phyloP scores from a whole-genome alignment of 1,140 invertebrate species.

The Trachelipus rathkii region DNA sequence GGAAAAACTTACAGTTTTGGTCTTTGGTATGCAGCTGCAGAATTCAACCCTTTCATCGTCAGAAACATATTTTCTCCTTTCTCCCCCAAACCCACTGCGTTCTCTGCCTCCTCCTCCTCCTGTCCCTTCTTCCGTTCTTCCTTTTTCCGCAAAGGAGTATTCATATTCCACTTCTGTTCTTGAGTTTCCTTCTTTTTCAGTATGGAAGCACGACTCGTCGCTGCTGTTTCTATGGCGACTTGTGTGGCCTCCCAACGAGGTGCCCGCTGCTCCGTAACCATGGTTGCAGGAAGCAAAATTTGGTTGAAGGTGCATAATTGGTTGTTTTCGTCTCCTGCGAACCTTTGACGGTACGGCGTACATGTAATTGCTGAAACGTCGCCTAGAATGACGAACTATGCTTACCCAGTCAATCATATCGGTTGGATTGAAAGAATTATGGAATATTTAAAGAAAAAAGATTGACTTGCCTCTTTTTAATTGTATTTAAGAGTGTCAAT shows the following conservation, averaged over 20 bases:
- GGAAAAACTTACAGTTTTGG: neutral
- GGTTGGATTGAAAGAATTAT: slow-evolving; percentile 6
- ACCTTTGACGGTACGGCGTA: slow-evolving; percentile 60
- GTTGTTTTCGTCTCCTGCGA: slow-evolving; percentile 55
- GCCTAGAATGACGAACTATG: slow-evolving; percentile 65
- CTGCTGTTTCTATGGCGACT: neutral
- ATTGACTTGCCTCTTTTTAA: neutral
- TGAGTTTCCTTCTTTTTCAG: neutral
- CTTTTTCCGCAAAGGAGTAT: no score
- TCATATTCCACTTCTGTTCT: slow-evolving; percentile 4
- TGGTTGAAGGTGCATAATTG: slow-evolving; percentile 23
- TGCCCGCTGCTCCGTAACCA: neutral
- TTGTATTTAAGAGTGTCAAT: no score
- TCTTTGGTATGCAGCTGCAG: neutral
- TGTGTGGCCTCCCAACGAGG: neutral
- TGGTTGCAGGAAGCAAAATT: neutral
- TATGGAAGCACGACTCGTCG: neutral
- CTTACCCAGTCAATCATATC: slow-evolving; percentile 75
- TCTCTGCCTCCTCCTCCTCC: neutral
- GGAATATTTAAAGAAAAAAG: neutral
- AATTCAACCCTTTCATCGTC: neutral
- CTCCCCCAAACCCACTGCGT: neutral
- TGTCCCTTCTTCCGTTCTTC: neutral
- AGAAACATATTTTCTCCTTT: neutral
- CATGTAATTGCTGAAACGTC: slow-evolving; percentile 68